Percentiles rank a stretch among this genome's conserved stretches.
phyloP scores from a whole-genome alignment of 2,888 invertebrate species.

The Rhabditoides inermis region DNA sequence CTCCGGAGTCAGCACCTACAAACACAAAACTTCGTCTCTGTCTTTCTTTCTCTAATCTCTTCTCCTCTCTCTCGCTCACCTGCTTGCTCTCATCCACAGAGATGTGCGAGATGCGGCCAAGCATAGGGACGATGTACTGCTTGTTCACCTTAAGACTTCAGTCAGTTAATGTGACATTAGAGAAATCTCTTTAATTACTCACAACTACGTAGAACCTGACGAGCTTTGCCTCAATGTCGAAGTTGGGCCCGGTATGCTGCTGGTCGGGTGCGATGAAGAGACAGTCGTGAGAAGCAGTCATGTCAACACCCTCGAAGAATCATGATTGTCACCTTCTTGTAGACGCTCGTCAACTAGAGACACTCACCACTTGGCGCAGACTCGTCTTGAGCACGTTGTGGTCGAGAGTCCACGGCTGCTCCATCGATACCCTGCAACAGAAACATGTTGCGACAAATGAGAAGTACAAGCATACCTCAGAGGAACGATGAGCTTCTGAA shows the following conservation, averaged over 20 bases:
- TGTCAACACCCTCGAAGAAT: conserved; percentile 56
- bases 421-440: conserved; percentile 35
- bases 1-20: conserved; percentile 29
- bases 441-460: conserved; percentile 11
- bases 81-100: conserved; percentile 44
- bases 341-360: conserved; percentile 42
- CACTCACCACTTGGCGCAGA: conserved; percentile 27
- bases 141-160: conserved; percentile 13
- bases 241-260: conserved; percentile 73
- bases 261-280: conserved; percentile 67
- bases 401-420: conserved; percentile 40
- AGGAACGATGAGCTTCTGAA: conserved; percentile 36
- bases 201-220: conserved; percentile 44
- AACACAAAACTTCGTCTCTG: background rate
- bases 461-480: conserved; percentile 6
- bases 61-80: conserved; percentile 9
- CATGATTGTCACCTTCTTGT: conserved; percentile 49
- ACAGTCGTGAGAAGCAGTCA: conserved; percentile 65
- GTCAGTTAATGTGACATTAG: background rate
- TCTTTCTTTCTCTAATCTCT: background rate
- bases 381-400: conserved; percentile 30
- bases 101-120: conserved; percentile 46
- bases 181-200: background rate
- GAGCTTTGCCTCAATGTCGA: conserved; percentile 67
- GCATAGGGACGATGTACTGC: conserved; percentile 45